Base-by-base conservation (phyloP, 2,888 invertebrate species). In the Lochmaea crataegi region DNA sequence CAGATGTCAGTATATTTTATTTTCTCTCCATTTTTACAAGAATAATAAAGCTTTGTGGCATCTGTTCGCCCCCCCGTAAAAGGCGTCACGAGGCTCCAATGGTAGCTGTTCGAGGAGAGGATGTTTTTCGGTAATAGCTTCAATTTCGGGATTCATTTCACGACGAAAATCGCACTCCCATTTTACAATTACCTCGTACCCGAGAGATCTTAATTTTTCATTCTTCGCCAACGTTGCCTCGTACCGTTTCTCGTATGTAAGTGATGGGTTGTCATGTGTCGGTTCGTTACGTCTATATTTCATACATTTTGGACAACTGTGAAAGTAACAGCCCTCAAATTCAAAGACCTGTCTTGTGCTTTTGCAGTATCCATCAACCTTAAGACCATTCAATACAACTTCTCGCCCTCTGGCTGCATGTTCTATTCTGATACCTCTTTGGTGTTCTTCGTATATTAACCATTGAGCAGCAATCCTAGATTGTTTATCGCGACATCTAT, bases 1-100 rank as follows among this genome's bases (percentile, higher is more conserved):
- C 7, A 32, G 7, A 32, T 32, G 68, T 82, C 80, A 1, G 79
- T 42, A 64, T 83, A 82, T 11, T 71, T 73, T 9, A 83, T 80
- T 72, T 79, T 32, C 70, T 68, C 72, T 10, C 58, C 76, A 6
- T 65, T 42, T 64, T 53, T 45, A 61, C 2, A 4, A 16, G 56
- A 66, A 60, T 68, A 73, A 48, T 69, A 72, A 7, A 26, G n/a
- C 32, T 51, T 53, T 63, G 48, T 53, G 45, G 69, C 72, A 16
- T 71, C 71, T 18, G 74, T 78, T 60, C 78, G 41, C 0, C 76
- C 77, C n/a, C 1, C 74, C 75, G 22, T 72, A 77, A 61, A 76
- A 78, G 18, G 72, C 73, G 48, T 78, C 75, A n/a, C 78, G 70
- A 7, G 72, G 65, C 9, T 65, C 32, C 32, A 61, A 61, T 14